Evolutionary conservation across 30 jellyfish, hydroid and myxozoan species (phyloP).

Genomic region (Turritopsis dohrnii): DNA sequence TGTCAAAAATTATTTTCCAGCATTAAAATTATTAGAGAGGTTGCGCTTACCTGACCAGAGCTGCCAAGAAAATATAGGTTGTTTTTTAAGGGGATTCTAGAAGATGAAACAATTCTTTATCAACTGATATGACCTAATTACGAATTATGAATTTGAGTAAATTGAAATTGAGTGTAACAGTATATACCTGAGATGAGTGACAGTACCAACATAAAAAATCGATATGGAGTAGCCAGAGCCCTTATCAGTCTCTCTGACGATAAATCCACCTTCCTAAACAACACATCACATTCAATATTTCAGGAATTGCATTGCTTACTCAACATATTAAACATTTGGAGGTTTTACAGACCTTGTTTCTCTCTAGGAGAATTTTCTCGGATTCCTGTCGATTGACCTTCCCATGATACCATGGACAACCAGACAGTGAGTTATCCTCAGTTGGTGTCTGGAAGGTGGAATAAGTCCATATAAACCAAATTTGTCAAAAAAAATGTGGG

Average conservation of each 20-base stretch:
- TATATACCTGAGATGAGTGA: neutral
- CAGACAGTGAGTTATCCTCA: neutral
- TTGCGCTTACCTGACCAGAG: slow-evolving; percentile 11
- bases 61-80: neutral
- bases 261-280: slow-evolving; percentile 14
- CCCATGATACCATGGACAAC: slow-evolving; percentile 12
- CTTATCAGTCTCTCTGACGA: neutral
- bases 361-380: neutral
- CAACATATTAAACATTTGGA: too few species aligned
- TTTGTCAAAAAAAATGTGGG: neutral
- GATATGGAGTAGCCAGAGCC: slow-evolving; percentile 10
- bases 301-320: neutral
- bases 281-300: neutral
- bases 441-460: neutral
- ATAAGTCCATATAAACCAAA: neutral
- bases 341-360: neutral
- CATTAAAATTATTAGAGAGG: neutral
- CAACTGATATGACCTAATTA: too few species aligned
- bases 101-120: neutral
- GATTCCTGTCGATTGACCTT: neutral
- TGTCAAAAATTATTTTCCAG: too few species aligned
- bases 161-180: neutral
- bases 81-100: neutral
- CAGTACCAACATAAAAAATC: neutral
- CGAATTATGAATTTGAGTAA: too few species aligned